Base-by-base conservation (phyloP, 2,113 vertebrate genomes). In the Micronycteris hirsuta region DNA sequence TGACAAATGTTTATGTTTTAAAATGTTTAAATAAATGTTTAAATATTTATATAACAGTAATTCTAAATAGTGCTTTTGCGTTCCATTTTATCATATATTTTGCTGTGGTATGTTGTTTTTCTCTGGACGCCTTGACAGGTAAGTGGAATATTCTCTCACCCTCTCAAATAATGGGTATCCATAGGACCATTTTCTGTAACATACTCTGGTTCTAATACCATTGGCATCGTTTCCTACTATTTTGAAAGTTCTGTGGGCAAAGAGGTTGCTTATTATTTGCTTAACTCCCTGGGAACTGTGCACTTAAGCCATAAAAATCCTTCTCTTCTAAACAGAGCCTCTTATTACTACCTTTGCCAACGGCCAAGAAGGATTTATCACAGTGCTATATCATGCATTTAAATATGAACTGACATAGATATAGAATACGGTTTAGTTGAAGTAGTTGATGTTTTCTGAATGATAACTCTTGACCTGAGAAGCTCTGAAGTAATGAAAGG, bases 381-480 rank as follows among this genome's bases (percentile, higher is more conserved):
- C 31, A 24, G 65, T 68, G 74, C 63, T 91, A 41, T 45, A 80
- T 83, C 81, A 65, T 71, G 47, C n/a, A 19, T 92, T 96, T 96
- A 54, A 94, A 97, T 93, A 41, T 22, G 47, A 97, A 76, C 58
- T 70, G 89, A 96, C 58, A 45, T 2, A 41, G n/a, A 86, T 96
- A 80, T 49, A 95, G 81, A 96, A 85, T 76, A 85, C 1, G 31
- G 11, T 74, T 96, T 94, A 94, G 91, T 28, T 43, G 83, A 93
- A 97, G 58, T 49, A 52, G 86, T 92, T 96, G 93, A 89, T 96
- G 94, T 91, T 83, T 68, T 95, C 65, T 96, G 94, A 96, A 95
- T 93, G 93, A 95, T 96, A 97, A 92, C 95, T 97, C 86, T 94
- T 97, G 96, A 97, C 96, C 97, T 89, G 89, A 58, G 89, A 93